Conservation (phyloP, 2,113 vertebrate genomes). For the Malurus elegans region DNA sequence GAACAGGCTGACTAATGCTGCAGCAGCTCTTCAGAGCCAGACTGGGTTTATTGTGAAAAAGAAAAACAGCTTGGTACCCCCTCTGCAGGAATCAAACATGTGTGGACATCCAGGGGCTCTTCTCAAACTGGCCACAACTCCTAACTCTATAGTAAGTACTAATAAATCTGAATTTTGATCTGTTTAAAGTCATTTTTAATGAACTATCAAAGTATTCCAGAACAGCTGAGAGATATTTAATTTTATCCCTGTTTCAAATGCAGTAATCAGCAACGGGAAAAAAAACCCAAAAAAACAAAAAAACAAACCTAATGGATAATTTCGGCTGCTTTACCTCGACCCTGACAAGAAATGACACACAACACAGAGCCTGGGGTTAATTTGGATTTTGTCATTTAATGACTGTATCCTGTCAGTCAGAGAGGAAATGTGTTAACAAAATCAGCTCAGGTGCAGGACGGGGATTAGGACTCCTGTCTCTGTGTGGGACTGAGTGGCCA, state of each 20-base stretch:
- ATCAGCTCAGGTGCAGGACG: background rate
- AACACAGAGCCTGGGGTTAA: background rate
- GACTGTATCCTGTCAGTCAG: background rate
- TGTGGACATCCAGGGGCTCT: background rate
- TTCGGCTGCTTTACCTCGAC: background rate
- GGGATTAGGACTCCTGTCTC: background rate
- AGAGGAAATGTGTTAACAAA: background rate
- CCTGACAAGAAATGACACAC: background rate
- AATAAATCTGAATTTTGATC: background rate
- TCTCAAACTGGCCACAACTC: background rate
- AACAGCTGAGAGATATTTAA: background rate
- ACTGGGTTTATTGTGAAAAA: background rate
- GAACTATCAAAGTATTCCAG: background rate
- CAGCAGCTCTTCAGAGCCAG: background rate
- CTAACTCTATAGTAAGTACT: background rate
- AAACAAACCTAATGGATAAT: background rate
- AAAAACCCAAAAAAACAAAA: background rate
- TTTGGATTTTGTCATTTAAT: background rate
- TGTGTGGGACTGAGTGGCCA: background rate
- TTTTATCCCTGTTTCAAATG: background rate
- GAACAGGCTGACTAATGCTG: slow-evolving; percentile 11
- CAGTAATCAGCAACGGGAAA: background rate
- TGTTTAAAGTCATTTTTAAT: background rate
- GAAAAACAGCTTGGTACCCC: background rate
- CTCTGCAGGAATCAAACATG: background rate